Conservation (phyloP, 2,888 invertebrate species). For the Poecilus cupreus region DNA sequence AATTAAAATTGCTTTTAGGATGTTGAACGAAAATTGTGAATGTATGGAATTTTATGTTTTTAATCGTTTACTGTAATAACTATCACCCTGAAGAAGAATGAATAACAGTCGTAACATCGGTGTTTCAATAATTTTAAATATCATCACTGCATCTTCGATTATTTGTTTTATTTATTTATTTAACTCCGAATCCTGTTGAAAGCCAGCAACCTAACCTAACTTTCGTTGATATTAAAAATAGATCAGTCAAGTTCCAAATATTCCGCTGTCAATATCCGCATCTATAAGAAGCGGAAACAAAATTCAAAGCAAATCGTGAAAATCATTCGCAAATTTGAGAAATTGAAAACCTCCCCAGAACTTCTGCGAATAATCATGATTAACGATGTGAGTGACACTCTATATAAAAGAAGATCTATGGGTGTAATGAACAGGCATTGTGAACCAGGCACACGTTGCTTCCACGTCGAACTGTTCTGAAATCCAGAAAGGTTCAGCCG, state of each 20-base stretch:
- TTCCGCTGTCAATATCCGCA: not conserved
- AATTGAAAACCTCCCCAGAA: constrained; percentile 59
- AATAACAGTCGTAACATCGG: too few relatives aligned
- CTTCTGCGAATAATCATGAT: constrained; percentile 63
- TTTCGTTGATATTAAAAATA: not conserved
- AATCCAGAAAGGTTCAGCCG: not conserved
- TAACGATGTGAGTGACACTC: constrained; percentile 65
- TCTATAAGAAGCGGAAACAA: not conserved
- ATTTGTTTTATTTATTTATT: too few relatives aligned
- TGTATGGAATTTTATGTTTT: too few relatives aligned
- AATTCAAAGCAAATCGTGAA: constrained; percentile 44
- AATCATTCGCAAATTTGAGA: constrained; percentile 61
- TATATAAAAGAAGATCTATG: constrained; percentile 65
- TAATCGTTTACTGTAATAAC: too few relatives aligned
- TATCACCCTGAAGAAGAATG: too few relatives aligned
- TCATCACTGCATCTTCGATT: too few relatives aligned
- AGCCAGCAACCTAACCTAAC: too few relatives aligned
- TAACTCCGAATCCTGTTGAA: too few relatives aligned
- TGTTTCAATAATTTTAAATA: too few relatives aligned
- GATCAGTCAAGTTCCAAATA: constrained; percentile 1
- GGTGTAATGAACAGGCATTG: constrained; percentile 66
- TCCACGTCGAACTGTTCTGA: constrained; percentile 33
- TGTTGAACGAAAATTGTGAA: too few relatives aligned
- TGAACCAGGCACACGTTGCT: constrained; percentile 66
- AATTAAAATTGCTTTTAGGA: too few relatives aligned